Conservation (phyloP, 2,113 vertebrate genomes). For the Mastomys coucha region DNA sequence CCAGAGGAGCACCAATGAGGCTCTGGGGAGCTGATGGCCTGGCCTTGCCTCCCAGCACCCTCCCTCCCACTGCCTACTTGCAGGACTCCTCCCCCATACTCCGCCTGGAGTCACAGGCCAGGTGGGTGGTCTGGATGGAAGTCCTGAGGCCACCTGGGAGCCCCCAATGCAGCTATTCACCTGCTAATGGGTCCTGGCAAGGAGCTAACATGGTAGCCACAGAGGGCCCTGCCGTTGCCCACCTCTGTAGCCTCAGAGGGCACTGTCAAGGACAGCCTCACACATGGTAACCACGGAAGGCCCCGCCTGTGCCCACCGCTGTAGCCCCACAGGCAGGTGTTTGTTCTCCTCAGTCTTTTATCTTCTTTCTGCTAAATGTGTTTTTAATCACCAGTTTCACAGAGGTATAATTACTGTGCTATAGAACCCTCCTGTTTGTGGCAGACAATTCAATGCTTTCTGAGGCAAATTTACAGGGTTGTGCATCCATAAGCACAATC, state of each 20-base stretch:
- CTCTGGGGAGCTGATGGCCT: accelerated
- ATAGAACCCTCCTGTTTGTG: not conserved
- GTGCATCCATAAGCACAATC: not conserved
- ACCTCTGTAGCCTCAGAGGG: not conserved
- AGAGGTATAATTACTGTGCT: not conserved
- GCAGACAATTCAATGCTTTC: not conserved
- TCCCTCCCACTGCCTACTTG: accelerated
- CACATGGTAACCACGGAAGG: not conserved
- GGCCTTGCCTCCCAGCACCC: not conserved
- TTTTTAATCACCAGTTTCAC: not conserved
- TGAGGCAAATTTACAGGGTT: not conserved
- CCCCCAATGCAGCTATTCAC: too few relatives aligned
- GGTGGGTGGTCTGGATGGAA: too few relatives aligned
- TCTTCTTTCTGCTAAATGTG: not conserved
- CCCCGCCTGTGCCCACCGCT: not conserved
- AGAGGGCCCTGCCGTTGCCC: not conserved
- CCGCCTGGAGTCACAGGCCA: not conserved
- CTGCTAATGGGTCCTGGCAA: not conserved
- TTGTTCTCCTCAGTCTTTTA: not conserved
- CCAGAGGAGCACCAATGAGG: not conserved
- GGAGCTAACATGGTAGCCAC: not conserved
- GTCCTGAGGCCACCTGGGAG: not conserved
- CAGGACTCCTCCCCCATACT: not conserved
- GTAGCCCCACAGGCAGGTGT: accelerated
- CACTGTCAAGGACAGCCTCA: not conserved